phyloP scores from a whole-genome alignment of 2,888 invertebrate genomes.

The Pedicia rivosa region DNA sequence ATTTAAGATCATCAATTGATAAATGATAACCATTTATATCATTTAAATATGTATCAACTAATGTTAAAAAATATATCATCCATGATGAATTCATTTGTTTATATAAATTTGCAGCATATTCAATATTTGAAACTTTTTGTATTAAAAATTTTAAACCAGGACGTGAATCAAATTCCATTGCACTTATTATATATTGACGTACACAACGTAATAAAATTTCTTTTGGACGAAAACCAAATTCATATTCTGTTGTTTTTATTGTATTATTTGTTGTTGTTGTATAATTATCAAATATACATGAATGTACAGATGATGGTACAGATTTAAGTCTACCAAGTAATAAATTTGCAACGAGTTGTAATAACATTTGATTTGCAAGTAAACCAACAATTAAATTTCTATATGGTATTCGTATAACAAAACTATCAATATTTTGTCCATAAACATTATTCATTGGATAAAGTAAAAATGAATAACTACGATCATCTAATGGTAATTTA shows the following conservation, averaged over 20 bases:
- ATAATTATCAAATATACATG: conserved; percentile 30
- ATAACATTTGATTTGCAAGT: conserved; percentile 79
- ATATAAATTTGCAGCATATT: conserved; percentile 77
- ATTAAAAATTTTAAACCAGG: conserved; percentile 88
- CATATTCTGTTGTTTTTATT: conserved; percentile 25
- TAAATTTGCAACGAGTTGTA: conserved; percentile 79
- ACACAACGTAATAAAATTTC: conserved; percentile 61
- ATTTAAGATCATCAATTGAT: conserved; percentile 42
- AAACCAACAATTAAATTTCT: conserved; percentile 76
- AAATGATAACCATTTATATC: conserved; percentile 48
- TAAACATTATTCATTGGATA: conserved; percentile 61
- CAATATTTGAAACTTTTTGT: conserved; percentile 80
- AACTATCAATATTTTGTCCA: conserved; percentile 56
- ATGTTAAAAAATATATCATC: conserved; percentile 72
- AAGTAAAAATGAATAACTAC: conserved; percentile 76
- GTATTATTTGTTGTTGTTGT: conserved; percentile 23
- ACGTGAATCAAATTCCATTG: conserved; percentile 74
- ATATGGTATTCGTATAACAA: conserved; percentile 73
- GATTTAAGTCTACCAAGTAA: conserved; percentile 60
- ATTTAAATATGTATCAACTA: conserved; percentile 70
- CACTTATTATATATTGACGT: conserved; percentile 65
- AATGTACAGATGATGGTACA: conserved; percentile 37
- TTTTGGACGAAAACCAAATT: conserved; percentile 30
- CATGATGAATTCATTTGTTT: conserved; percentile 85
- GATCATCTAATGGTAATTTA: conserved; percentile 52